These are phyloP conservation scores for Chlorodrepanis virens DNA, from an alignment of 2,113 vertebrate genomes.

Conservation along the genomic window DNA sequence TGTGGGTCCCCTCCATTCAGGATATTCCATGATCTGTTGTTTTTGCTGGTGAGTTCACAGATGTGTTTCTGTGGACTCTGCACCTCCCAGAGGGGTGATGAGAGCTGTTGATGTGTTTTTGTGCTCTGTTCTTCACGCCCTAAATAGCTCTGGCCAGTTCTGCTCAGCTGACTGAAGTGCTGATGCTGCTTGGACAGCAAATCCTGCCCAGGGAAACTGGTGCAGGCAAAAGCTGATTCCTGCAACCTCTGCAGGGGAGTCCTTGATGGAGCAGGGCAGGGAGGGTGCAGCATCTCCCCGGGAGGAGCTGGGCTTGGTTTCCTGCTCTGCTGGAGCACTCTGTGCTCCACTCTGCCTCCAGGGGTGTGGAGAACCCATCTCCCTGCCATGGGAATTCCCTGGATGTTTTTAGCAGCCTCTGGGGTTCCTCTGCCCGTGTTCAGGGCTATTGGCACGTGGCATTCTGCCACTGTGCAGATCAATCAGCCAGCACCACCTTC, in stretches of 20 bases:
- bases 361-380: not conserved
- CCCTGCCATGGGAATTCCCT: not conserved
- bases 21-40: rapidly evolving
- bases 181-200: not conserved
- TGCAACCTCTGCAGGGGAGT: not conserved
- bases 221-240: not conserved
- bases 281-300: not conserved
- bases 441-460: too few relatives aligned
- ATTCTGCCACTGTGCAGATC: not conserved
- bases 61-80: not conserved
- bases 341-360: not conserved
- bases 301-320: not conserved
- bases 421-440: not conserved
- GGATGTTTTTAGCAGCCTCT: not conserved
- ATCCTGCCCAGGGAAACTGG: not conserved
- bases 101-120: not conserved
- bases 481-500: not conserved
- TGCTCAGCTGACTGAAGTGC: not conserved
- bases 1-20: not conserved
- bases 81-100: not conserved
- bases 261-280: not conserved
- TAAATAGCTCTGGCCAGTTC: not conserved
- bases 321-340: not conserved
- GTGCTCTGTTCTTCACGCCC: not conserved
- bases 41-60: not conserved